phyloP scores from a whole-genome alignment of 64 coral and sea anemone species.

The Stichodactyla mertensii region DNA sequence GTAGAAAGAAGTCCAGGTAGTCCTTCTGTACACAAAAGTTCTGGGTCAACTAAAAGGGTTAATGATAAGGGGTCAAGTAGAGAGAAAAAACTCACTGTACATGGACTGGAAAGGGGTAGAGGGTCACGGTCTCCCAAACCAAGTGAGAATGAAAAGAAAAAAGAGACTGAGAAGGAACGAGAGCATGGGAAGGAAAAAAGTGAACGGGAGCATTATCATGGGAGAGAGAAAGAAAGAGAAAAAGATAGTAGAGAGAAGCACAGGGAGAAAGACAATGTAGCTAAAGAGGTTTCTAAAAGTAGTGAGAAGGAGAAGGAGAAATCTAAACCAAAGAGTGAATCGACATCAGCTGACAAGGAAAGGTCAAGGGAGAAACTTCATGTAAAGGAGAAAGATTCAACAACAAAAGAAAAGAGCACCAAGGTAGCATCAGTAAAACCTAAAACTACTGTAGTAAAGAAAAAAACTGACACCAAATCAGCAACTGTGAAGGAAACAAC shows the following conservation, averaged over 20 bases:
- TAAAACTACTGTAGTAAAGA: neutral
- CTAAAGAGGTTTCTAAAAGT: constrained; percentile 4
- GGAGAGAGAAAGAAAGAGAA: constrained; percentile 26
- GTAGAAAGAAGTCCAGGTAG: constrained; percentile 27
- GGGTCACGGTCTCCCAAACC: constrained; percentile 49
- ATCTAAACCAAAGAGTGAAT: neutral
- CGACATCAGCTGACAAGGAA: constrained; percentile 27
- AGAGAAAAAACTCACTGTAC: constrained; percentile 24
- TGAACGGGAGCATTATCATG: constrained; percentile 26
- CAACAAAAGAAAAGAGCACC: constrained; percentile 8
- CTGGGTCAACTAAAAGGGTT: constrained; percentile 14
- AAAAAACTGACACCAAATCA: neutral
- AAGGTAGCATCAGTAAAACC: constrained; percentile 20
- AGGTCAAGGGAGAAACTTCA: neutral
- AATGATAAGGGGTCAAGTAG: constrained; percentile 11
- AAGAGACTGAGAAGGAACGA: constrained; percentile 22
- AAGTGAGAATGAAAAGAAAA: constrained; percentile 70
- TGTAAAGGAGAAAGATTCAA: constrained; percentile 15
- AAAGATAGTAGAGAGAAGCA: constrained; percentile 48
- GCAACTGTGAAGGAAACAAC: constrained; percentile 15
- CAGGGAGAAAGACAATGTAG: constrained; percentile 43
- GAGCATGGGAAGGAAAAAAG: constrained; percentile 42
- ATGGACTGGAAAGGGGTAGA: constrained; percentile 47
- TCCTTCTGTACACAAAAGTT: constrained; percentile 30
- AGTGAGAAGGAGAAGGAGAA: constrained; percentile 20